These are phyloP conservation scores for Myodes glareolus DNA, from an alignment of 2,113 vertebrate genomes.

Conservation along the genomic window DNA sequence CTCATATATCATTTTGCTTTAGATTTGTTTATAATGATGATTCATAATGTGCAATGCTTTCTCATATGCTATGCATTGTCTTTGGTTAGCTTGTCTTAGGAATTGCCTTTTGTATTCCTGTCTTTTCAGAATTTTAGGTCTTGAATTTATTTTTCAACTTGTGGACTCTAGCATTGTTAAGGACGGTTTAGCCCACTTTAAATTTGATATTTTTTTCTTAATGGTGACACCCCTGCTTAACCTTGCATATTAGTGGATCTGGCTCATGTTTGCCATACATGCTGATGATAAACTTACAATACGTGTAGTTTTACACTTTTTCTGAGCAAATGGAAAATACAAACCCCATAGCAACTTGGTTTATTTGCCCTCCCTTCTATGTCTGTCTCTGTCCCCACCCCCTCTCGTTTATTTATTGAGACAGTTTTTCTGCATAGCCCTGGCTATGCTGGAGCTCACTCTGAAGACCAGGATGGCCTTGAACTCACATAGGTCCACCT, in stretches of 20 bases:
- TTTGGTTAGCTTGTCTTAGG: background rate
- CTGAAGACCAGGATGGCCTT: too few species aligned
- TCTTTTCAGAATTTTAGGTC: slow-evolving; percentile 45
- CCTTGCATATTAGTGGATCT: background rate
- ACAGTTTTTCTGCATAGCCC: too few species aligned
- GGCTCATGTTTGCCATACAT: background rate
- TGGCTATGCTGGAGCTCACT: too few species aligned
- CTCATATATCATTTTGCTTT: background rate
- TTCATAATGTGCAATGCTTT: background rate
- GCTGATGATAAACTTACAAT: background rate
- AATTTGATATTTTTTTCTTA: background rate
- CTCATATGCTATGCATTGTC: background rate
- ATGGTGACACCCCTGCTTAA: background rate
- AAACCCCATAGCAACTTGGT: background rate
- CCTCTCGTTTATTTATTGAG: too few species aligned
- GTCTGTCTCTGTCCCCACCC: too few species aligned
- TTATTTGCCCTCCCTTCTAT: background rate
- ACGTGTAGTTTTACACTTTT: slow-evolving; percentile 9
- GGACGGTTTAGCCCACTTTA: background rate
- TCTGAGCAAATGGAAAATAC: background rate
- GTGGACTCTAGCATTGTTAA: background rate
- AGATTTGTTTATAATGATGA: background rate
- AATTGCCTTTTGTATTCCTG: background rate
- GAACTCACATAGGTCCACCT: background rate
- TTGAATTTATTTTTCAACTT: slow-evolving; percentile 7